Evolutionary conservation across 2,113 vertebrate species (phyloP).

Genomic region (Canis aureus): DNA sequence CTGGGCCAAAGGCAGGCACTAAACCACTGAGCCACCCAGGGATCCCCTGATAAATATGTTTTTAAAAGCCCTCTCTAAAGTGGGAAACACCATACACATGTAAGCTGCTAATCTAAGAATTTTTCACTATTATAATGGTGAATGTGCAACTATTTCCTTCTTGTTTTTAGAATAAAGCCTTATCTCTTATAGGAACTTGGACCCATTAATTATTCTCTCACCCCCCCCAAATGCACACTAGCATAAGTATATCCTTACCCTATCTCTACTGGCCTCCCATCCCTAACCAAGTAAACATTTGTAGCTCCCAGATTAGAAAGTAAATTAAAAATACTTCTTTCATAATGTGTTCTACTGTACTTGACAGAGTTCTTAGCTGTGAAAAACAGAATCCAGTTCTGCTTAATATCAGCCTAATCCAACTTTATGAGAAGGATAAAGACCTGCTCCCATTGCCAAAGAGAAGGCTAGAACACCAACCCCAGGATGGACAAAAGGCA

Average conservation of each 20-base stretch:
- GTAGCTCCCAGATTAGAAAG: neutral
- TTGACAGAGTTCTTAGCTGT: neutral
- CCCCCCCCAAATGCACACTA: neutral
- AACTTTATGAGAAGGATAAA: neutral
- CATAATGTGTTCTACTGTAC: neutral
- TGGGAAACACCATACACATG: neutral
- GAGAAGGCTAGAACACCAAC: neutral
- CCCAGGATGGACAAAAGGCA: neutral
- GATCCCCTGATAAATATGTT: neutral
- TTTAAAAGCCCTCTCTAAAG: neutral
- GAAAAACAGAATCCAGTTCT: conserved; percentile 27
- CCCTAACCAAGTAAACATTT: neutral
- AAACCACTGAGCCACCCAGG: too few species aligned
- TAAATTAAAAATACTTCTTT: neutral
- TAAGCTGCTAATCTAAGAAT: conserved; percentile 22
- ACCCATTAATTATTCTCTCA: neutral
- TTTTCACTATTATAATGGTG: neutral
- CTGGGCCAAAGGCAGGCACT: too few species aligned
- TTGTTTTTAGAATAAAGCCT: conserved; percentile 20
- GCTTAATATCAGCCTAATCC: neutral
- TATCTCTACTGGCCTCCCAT: neutral
- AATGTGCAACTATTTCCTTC: neutral
- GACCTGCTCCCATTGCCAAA: neutral
- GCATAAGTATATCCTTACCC: neutral
- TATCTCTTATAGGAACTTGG: conserved; percentile 2